Evolutionary conservation across 2,113 vertebrate genomes (phyloP).

Genomic region (Alligator sinensis): DNA sequence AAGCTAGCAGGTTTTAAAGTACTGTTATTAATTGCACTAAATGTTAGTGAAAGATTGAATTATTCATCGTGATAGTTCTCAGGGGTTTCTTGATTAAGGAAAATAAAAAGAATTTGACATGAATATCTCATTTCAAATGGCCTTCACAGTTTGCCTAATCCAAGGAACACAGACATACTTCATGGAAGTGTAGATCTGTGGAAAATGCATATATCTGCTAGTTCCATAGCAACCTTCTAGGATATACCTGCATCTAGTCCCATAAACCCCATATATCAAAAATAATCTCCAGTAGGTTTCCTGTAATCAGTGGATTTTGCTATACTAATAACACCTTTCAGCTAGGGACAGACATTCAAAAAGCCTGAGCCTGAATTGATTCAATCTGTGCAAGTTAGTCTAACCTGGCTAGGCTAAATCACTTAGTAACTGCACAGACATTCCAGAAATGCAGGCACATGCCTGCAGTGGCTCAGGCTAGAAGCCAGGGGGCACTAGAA

Average conservation of each 20-base stretch:
- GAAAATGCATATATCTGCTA: constrained; percentile 38
- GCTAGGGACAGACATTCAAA: too few species aligned
- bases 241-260: constrained; percentile 11
- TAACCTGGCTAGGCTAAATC: too few species aligned
- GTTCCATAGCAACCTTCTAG: constrained; percentile 60
- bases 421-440: too few species aligned
- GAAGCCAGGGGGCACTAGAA: too few species aligned
- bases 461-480: too few species aligned
- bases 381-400: too few species aligned
- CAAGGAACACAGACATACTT: constrained; percentile 41
- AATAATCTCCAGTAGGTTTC: constrained; percentile 23
- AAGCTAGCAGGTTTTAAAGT: constrained; percentile 55
- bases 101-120: constrained; percentile 50
- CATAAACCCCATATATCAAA: not conserved
- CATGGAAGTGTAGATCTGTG: constrained; percentile 7
- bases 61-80: constrained; percentile 70
- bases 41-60: constrained; percentile 66
- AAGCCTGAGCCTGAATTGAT: too few species aligned
- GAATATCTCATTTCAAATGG: not conserved
- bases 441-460: too few species aligned
- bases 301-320: constrained; percentile 31
- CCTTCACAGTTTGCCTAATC: constrained; percentile 25
- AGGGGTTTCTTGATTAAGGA: constrained; percentile 45
- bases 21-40: constrained; percentile 62
- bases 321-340: not conserved